Evolutionary conservation across 2,888 invertebrate species (phyloP).

Genomic region (Kuschelorhynchus macadamiae): DNA sequence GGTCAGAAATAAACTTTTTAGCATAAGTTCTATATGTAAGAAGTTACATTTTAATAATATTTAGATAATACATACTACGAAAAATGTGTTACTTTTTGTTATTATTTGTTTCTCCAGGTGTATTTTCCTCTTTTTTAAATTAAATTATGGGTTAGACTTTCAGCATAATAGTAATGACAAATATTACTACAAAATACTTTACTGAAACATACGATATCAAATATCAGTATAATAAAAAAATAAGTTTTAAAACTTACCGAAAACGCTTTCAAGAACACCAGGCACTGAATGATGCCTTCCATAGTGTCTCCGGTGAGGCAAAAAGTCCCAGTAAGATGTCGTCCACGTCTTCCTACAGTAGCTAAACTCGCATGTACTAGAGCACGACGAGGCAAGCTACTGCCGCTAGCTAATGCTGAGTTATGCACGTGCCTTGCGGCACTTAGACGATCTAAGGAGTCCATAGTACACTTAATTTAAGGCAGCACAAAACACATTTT

Average conservation of each 20-base stretch:
- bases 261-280: slow-evolving; percentile 93
- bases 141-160: no score
- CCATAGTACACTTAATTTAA: slow-evolving; percentile 71
- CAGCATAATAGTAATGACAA: no score
- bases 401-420: slow-evolving; percentile 68
- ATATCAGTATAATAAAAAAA: no score
- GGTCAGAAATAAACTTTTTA: no score
- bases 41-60: no score
- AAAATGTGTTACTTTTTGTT: no score
- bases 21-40: no score
- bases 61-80: no score
- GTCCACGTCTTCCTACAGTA: slow-evolving; percentile 81
- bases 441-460: slow-evolving; percentile 84
- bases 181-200: no score
- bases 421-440: slow-evolving; percentile 79
- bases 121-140: no score
- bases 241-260: slow-evolving; percentile 90
- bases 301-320: slow-evolving; percentile 92
- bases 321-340: slow-evolving; percentile 90
- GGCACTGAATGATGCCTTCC: slow-evolving; percentile 94
- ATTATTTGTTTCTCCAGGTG: no score
- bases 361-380: slow-evolving; percentile 84
- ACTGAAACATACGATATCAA: no score
- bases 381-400: slow-evolving; percentile 76
- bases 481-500: neutral